Evolutionary conservation across 2,888 invertebrate species (phyloP).

Genomic region (Acleris laterana): DNA sequence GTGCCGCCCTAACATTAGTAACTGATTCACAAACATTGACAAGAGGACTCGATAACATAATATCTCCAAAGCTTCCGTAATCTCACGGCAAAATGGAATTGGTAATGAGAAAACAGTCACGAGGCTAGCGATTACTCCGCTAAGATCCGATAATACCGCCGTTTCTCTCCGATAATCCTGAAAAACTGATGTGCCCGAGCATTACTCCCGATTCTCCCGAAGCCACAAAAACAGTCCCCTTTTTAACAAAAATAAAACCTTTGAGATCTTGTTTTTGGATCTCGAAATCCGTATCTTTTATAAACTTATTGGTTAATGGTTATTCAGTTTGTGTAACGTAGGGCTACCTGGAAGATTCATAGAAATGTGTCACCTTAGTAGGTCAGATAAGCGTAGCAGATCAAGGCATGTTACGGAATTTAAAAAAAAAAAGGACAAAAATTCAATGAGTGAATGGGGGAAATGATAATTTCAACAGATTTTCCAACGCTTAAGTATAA

Average conservation of each 20-base stretch:
- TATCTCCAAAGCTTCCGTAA: slow-evolving; percentile 41
- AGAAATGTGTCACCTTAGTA: no score
- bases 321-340: no score
- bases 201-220: slow-evolving; percentile 53
- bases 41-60: slow-evolving; percentile 8
- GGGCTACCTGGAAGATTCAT: no score
- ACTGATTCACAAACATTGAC: background rate
- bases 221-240: slow-evolving; percentile 62
- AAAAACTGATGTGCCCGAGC: slow-evolving; percentile 70
- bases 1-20: no score
- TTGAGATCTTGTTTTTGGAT: slow-evolving; percentile 40
- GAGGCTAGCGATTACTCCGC: slow-evolving; percentile 66
- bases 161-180: slow-evolving; percentile 80
- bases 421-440: no score
- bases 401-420: no score
- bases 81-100: slow-evolving; percentile 56
- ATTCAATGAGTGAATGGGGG: no score
- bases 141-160: slow-evolving; percentile 77
- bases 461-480: no score
- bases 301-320: slow-evolving; percentile 2
- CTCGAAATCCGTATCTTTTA: slow-evolving; percentile 20
- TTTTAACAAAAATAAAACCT: slow-evolving; percentile 68
- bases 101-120: slow-evolving; percentile 72
- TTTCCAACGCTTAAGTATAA: no score
- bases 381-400: no score